A percentile compares a stretch with the other conserved stretches of the same genome.
Evolutionary conservation across 1,140 invertebrate genomes (phyloP).

Genomic region (Heliconius himera): DNA sequence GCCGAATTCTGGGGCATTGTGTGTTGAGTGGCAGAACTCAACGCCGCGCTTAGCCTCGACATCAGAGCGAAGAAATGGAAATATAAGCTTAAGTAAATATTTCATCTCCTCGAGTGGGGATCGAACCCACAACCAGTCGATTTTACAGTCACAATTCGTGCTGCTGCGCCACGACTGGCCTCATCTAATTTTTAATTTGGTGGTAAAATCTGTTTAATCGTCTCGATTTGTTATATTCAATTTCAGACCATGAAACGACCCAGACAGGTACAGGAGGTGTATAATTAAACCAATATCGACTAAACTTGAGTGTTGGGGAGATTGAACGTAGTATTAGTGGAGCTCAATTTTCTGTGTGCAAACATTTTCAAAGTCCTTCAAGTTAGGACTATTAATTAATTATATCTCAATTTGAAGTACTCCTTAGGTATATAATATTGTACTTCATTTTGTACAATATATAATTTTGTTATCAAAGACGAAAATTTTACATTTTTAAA

Average conservation of each 20-base stretch:
- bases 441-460: not conserved
- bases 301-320: conserved; percentile 4
- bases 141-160: no score
- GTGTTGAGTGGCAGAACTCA: no score
- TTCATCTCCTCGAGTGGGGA: no score
- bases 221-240: not conserved
- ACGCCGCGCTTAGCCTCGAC: no score
- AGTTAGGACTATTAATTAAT: conserved; percentile 1
- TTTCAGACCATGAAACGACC: conserved; percentile 1
- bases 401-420: not conserved
- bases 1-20: no score
- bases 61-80: no score
- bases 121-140: no score
- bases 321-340: conserved; percentile 7
- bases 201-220: not conserved
- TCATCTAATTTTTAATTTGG: not conserved
- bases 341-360: not conserved
- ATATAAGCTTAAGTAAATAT: no score
- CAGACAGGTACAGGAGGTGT: conserved; percentile 8
- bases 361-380: not conserved
- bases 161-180: no score
- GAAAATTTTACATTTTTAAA: no score
- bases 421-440: not conserved
- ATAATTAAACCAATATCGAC: conserved; percentile 24
- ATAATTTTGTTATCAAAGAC: no score